Evolutionary conservation across 2,888 invertebrate genomes (phyloP).

Genomic region (Nomada ruficornis): DNA sequence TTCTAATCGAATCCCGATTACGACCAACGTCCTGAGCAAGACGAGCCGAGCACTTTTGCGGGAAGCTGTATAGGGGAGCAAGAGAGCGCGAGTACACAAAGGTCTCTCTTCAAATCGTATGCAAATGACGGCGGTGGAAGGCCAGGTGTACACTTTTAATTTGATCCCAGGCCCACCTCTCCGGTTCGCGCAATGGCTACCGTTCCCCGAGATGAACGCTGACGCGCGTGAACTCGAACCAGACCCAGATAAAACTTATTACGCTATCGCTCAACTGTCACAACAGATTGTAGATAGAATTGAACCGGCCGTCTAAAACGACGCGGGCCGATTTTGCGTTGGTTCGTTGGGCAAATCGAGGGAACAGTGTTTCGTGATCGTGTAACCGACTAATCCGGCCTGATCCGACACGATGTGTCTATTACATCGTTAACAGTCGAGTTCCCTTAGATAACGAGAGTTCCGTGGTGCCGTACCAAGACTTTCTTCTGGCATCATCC

Average conservation of each 20-base stretch:
- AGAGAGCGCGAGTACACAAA: conserved; percentile 22
- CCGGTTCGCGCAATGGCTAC: conserved; percentile 48
- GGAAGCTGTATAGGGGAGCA: conserved; percentile 29
- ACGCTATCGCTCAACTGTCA: conserved; percentile 77
- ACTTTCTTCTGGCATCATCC: conserved; percentile 37
- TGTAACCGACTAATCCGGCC: conserved; percentile 61
- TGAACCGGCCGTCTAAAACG: conserved; percentile 63
- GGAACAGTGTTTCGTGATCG: conserved; percentile 49
- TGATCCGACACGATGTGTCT: conserved; percentile 65
- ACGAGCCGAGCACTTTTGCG: conserved; percentile 26
- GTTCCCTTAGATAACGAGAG: conserved; percentile 34
- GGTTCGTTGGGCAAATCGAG: conserved; percentile 51
- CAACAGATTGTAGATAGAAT: conserved; percentile 78
- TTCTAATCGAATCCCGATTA: conserved; percentile 24
- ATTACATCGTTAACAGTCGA: conserved; percentile 54
- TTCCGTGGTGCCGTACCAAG: background rate
- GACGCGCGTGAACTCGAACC: conserved; percentile 39
- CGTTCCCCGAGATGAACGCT: conserved; percentile 53
- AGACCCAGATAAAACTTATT: conserved; percentile 70
- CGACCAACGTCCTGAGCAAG: background rate
- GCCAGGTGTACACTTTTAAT: conserved; percentile 74
- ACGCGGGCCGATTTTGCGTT: conserved; percentile 61
- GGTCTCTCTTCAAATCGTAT: conserved; percentile 76
- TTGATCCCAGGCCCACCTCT: conserved; percentile 64
- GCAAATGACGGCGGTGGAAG: conserved; percentile 72